A percentile compares a stretch with the other conserved stretches of the same genome.
phyloP scores from a whole-genome alignment of 2,797 vertebrate genomes.

The Sebastes taczanowskii region DNA sequence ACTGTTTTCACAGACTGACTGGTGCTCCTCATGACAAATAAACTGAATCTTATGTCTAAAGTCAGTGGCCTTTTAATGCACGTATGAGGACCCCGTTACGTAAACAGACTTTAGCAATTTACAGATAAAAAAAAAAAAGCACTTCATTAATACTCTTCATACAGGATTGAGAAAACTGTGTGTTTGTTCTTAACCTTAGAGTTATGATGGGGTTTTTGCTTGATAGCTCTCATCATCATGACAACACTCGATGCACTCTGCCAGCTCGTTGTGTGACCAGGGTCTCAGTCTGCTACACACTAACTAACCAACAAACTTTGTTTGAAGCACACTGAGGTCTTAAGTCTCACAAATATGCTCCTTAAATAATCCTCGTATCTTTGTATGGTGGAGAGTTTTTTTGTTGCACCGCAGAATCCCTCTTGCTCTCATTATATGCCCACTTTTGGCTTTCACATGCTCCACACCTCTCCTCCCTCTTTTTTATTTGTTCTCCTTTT shows the following conservation, averaged over 20 bases:
- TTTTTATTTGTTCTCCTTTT: slow-evolving; percentile 60
- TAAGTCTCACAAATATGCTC: neutral
- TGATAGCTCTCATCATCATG: neutral
- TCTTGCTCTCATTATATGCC: slow-evolving; percentile 20
- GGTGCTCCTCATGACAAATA: neutral
- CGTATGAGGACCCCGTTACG: neutral
- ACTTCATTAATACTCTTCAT: neutral
- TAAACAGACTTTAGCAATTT: neutral
- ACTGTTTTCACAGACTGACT: neutral
- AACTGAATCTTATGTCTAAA: neutral
- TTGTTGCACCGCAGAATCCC: neutral
- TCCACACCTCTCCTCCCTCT: slow-evolving; percentile 17
- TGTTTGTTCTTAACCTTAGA: too few relatives aligned
- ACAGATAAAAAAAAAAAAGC: neutral
- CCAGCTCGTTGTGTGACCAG: neutral
- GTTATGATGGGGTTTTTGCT: neutral
- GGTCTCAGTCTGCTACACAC: neutral
- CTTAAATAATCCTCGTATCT: neutral
- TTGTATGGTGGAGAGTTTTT: neutral
- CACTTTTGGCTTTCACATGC: slow-evolving; percentile 27
- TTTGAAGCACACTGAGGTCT: neutral
- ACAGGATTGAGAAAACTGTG: neutral
- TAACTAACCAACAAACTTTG: neutral
- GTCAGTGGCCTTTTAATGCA: neutral
- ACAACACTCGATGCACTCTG: neutral